These are phyloP conservation scores for Drosophila carrolli DNA, from an alignment of 1,140 invertebrate genomes.

Conservation along the genomic window DNA sequence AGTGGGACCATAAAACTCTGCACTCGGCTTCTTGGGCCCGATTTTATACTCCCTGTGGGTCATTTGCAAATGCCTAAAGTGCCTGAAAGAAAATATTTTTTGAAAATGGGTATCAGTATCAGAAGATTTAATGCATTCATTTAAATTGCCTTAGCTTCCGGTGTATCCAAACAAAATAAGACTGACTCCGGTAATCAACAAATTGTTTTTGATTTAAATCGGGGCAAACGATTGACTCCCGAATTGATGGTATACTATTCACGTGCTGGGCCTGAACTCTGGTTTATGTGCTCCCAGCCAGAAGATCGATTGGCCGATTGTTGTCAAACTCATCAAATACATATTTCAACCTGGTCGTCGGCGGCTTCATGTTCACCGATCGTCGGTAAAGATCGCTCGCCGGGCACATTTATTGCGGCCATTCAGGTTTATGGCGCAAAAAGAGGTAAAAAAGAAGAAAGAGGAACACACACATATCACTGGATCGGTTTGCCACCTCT, in stretches of 20 bases:
- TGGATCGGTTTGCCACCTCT: constrained; percentile 41
- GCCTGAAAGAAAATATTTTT: constrained; percentile 13
- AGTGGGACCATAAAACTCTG: constrained; percentile 49
- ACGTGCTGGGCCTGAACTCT: constrained; percentile 36
- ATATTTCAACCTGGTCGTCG: constrained; percentile 60
- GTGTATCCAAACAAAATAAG: constrained; percentile 24
- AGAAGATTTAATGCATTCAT: constrained; percentile 24
- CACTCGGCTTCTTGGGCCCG: constrained; percentile 21
- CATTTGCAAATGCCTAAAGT: constrained; percentile 24
- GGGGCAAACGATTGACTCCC: constrained; percentile 69
- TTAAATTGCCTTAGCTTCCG: constrained; percentile 59
- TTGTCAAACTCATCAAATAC: constrained; percentile 79
- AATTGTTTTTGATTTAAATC: constrained; percentile 77
- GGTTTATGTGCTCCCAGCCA: constrained; percentile 62
- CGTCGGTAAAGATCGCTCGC: constrained; percentile 60
- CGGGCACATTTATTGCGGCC: constrained; percentile 62
- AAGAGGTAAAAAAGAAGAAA: not conserved
- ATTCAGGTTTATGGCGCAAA: constrained; percentile 42
- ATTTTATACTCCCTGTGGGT: constrained; percentile 8
- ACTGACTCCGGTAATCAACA: constrained; percentile 39
- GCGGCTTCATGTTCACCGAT: constrained; percentile 64
- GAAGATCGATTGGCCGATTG: constrained; percentile 75
- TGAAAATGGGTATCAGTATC: constrained; percentile 22
- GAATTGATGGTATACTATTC: constrained; percentile 65
- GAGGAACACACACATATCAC: constrained; percentile 26